These are phyloP conservation scores for Acrocephalus arundinaceus DNA, from an alignment of 2,113 vertebrate species.

Conservation along the genomic window DNA sequence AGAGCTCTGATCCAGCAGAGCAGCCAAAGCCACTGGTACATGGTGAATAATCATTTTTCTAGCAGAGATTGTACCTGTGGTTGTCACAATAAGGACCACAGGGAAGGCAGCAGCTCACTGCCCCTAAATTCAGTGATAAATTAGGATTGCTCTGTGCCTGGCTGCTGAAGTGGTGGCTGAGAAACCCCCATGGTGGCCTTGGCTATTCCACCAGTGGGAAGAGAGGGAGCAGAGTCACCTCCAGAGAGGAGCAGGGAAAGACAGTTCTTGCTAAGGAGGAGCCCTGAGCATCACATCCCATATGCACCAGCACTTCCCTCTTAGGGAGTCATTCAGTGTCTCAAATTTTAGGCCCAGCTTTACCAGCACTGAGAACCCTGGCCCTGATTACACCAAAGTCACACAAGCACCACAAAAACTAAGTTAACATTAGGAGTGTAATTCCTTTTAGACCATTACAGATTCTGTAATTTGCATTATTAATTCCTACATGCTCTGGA, in stretches of 20 bases:
- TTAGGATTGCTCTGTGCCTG: not conserved
- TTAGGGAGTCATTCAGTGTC: not conserved
- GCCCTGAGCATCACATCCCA: not conserved
- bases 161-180: not conserved
- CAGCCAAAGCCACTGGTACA: not conserved
- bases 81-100: not conserved
- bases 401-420: not conserved
- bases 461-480: not conserved
- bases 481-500: not conserved
- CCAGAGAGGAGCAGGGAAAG: too few species aligned
- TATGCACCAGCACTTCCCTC: not conserved
- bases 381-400: not conserved
- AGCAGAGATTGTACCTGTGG: not conserved
- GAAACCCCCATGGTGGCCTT: not conserved
- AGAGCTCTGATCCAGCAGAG: not conserved
- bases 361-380: not conserved
- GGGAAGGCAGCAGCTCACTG: not conserved
- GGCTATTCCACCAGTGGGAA: not conserved
- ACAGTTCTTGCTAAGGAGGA: not conserved
- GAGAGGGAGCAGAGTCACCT: not conserved
- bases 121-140: not conserved
- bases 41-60: not conserved
- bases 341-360: not conserved
- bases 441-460: not conserved
- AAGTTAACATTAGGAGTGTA: not conserved